These are phyloP conservation scores for Lasioglossum marginatum DNA, from an alignment of 2,888 invertebrate species.

Conservation along the genomic window DNA sequence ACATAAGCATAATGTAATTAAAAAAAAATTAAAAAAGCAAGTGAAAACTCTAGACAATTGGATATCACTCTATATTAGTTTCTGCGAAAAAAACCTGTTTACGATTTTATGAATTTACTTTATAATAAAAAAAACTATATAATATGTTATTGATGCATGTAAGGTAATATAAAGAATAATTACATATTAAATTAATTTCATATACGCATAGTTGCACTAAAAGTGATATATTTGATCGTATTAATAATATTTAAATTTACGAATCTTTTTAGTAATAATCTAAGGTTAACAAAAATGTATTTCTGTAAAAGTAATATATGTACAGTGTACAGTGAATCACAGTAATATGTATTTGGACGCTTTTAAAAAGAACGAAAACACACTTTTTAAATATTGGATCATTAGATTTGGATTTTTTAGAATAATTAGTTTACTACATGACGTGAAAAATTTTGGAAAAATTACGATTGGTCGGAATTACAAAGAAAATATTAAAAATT, in stretches of 20 bases:
- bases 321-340: no score
- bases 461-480: no score
- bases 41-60: constrained; percentile 23
- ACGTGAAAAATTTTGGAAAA: no score
- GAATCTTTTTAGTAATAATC: constrained; percentile 27
- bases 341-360: no score
- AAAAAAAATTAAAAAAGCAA: constrained; percentile 24
- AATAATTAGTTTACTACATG: no score
- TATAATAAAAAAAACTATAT: neutral
- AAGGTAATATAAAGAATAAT: constrained; percentile 30
- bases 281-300: neutral
- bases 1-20: neutral
- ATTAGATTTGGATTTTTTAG: no score
- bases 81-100: neutral
- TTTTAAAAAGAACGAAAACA: no score
- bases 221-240: constrained; percentile 15
- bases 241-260: constrained; percentile 12
- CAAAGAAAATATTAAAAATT: no score
- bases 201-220: constrained; percentile 16
- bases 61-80: constrained; percentile 5
- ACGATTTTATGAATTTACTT: constrained; percentile 8
- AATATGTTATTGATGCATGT: neutral
- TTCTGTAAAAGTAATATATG: neutral
- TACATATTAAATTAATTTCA: constrained; percentile 31
- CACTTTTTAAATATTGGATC: no score